Evolutionary conservation across 2,888 invertebrate species (phyloP), one percentile per base, ranked within the genome.

Genomic region (Troilus luridus): DNA sequence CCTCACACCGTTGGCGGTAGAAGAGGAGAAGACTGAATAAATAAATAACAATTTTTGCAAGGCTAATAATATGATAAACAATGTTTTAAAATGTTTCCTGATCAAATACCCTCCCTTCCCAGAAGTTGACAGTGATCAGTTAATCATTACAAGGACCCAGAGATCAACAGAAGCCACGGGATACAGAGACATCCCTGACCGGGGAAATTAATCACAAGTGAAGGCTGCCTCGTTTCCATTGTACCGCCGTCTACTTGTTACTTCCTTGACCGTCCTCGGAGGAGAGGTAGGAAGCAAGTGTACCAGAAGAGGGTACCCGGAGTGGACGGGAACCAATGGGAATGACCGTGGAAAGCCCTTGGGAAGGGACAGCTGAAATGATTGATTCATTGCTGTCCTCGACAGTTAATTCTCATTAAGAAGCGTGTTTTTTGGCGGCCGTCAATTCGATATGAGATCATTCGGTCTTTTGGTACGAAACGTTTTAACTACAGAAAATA

Each of bases 371-470:
- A 24, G n/a, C n/a, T 24, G 24, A 24, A 1, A 27, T 5, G 72
- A 14, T 72, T 24, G 6, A 6, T 27, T 72, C 12, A 14, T 10
- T 72, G 72, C 12, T 72, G 72, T 72, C 72, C 72, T 72, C 72
- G 27, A 64, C 64, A 64, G n/a, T n/a, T 21, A 7, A 72, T 24
- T 27, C 72, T 72, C n/a, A 72, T 72, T 72, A 72, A 72, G 14
- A 8, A 64, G 72, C 72, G 72, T 72, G 27, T 72, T 72, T 72
- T 72, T 72, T 72, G 72, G 72, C 72, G 72, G 72, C 27, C 72
- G 27, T n/a, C 72, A 12, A 72, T 72, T 72, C 72, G 27, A 72
- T 27, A 64, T 72, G 72, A 72, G 72, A 27, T 72, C 72, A 72
- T 27, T 67, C 72, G 27, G 12, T 12, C 14, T 64, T 41, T 3